A percentile compares a stretch with the other conserved stretches of the same genome.
Conservation (phyloP, 2,797 vertebrate species). For the Florisuga fusca region DNA sequence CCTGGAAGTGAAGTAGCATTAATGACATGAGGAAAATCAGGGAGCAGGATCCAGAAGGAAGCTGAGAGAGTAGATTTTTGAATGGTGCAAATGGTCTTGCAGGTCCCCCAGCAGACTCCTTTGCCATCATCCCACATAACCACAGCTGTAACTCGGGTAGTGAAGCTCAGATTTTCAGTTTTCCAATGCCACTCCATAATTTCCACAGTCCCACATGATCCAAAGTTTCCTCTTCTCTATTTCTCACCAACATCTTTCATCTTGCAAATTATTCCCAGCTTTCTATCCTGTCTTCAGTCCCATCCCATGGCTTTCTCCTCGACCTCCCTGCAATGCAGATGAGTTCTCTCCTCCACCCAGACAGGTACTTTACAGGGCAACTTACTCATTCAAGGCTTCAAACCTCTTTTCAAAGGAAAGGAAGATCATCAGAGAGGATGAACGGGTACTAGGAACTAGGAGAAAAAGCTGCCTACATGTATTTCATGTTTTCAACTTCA, state of each 20-base stretch:
- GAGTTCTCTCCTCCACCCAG: background rate
- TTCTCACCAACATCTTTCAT: accelerated
- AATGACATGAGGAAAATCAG: background rate
- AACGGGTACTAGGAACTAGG: background rate
- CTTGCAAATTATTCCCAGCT: background rate
- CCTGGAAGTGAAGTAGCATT: background rate
- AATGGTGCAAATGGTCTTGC: accelerated
- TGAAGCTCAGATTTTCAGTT: background rate
- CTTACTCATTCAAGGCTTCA: background rate
- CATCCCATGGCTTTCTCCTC: background rate
- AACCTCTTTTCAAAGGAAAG: background rate
- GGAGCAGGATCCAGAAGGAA: background rate
- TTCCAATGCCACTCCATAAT: background rate
- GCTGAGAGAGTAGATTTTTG: accelerated
- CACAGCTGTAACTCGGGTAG: background rate
- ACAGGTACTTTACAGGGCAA: background rate
- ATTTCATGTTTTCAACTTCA: background rate
- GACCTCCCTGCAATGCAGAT: background rate
- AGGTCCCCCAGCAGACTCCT: background rate
- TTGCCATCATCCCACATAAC: background rate
- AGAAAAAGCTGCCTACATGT: background rate
- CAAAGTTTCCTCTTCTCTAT: background rate
- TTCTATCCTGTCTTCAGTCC: background rate
- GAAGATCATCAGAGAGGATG: background rate
- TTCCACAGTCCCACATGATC: background rate